Conservation (phyloP, 2,888 invertebrate genomes). For the Listrodromus nycthemerus region DNA sequence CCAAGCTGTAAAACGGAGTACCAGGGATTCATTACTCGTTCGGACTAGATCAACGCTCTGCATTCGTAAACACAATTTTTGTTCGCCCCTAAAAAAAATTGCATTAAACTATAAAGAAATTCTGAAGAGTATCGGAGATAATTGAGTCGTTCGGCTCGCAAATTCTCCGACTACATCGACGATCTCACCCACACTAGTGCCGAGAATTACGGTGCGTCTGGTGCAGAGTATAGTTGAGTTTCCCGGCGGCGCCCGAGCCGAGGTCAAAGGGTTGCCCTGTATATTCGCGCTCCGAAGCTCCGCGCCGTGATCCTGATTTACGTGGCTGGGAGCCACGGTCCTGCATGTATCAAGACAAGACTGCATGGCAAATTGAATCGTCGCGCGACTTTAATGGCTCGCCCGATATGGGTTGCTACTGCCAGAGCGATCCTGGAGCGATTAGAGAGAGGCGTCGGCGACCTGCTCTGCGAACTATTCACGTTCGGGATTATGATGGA, state of each 20-base stretch:
- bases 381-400: constrained; percentile 41
- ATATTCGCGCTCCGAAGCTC: constrained; percentile 16
- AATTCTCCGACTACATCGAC: background rate
- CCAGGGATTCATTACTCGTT: background rate
- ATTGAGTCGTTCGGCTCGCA: no score
- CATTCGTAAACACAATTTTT: no score
- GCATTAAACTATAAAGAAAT: no score
- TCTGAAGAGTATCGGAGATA: no score
- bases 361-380: constrained; percentile 48
- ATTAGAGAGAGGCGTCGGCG: constrained; percentile 54
- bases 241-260: constrained; percentile 16
- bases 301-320: constrained; percentile 39
- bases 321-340: background rate
- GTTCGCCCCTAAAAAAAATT: no score
- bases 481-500: constrained; percentile 56
- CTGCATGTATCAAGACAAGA: constrained; percentile 7
- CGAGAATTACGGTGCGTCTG: background rate
- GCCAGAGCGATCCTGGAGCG: constrained; percentile 37
- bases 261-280: constrained; percentile 32
- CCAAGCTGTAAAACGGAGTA: background rate
- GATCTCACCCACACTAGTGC: background rate
- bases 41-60: constrained; percentile 6
- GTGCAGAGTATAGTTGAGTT: background rate
- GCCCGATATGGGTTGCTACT: background rate
- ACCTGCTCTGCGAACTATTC: constrained; percentile 52